Base-by-base conservation (phyloP, 1,140 invertebrate genomes). In the Acromyrmex heyeri region DNA sequence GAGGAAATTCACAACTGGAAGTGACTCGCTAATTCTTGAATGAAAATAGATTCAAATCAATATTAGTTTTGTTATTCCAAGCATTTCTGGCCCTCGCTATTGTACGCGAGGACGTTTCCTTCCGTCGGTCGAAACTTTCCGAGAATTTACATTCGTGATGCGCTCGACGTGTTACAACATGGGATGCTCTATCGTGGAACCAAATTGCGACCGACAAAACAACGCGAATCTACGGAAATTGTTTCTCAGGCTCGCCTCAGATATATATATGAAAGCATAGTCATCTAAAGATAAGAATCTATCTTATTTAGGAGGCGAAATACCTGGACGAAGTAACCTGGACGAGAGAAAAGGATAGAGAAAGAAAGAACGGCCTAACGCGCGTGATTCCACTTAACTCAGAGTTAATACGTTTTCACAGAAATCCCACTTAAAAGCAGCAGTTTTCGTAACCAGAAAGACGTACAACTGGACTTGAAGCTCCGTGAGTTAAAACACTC, bases 31-130 rank as follows among this genome's bases (percentile, higher is more conserved):
- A 72, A 75, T 73, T 83, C 55, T 62, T 34, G 44, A 38, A 50
- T 48, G 55, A 82, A 82, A 82, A 44, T 73, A 82, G 38, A 73
- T 38, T 44, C 38, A 24, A 82, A 44, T 73, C 69, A 83, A 83
- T 83, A 75, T 75, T 75, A 82, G 79, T 83, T 83, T 75, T 75
- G 79, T 83, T 83, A 83, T 75, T 30, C 69, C 69, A 61, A 83
- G 79, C 69, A 38, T 24, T 24, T 16, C 53, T 34, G 34, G 21
- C 69, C 18, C 48, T 69, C 69, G 55, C 79, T 75, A 61, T 61
- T 61, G 79, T 83, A 44, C 38, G 38, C 24, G 67, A 61, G 67
- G 34, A 72, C 14, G 55, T 73, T 73, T 83, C 69, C 69, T 83
- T 81, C 78, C 65, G 16, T 38, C 14, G 79, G 79, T 48, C 67